Base-by-base conservation (phyloP, 37 sponge, comb jelly and placozoan genomes). In the Bolinopsis microptera region DNA sequence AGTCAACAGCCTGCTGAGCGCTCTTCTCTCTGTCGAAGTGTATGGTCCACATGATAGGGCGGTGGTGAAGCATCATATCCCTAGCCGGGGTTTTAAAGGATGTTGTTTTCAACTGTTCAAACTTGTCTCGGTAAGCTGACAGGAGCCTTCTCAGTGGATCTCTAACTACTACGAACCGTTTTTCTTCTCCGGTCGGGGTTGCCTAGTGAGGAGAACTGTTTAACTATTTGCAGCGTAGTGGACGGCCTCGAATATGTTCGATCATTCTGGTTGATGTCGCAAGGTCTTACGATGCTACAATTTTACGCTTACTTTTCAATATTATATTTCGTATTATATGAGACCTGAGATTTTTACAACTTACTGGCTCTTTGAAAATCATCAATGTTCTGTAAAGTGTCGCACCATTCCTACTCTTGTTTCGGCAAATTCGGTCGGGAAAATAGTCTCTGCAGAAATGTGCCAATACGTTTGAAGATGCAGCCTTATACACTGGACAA, bases 51-150 rank as follows among this genome's bases (percentile, higher is more conserved):
- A 18, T 48, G 13, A 48, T 48, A 13, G 61, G 61, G 61, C 61
- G 61, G 61, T 48, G 61, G 13, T 48, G 61, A 13, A 48, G 61
- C 61, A 48, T 48, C 61, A 48, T 48, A 13, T 48, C 61, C 18
- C 31, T n/a, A 8, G 26, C 26, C 13, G 31, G 31, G 75, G 5
- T n/a, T 72, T 28, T 72, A 28, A 72, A 72, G 75, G 3, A 72
- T 2, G 75, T n/a, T 3, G 5, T 21, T 72, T 5, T 30, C 22
- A 28, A 21, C 26, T 72, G 31, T n/a, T 30, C 75, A 8, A 72
- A 23, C 75, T 72, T 72, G 75, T 72, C 26, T 28, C 75, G 75
- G 75, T 72, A 72, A 2, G 75, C 75, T 23, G 75, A 72, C 2
- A 72, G 75, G 18, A 72, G 26, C 26, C 75, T 72, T 5, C 18